Percentiles rank a stretch among this genome's conserved stretches.
Conservation (phyloP, 2,888 invertebrate species). For the Callyntrura sp. region DNA sequence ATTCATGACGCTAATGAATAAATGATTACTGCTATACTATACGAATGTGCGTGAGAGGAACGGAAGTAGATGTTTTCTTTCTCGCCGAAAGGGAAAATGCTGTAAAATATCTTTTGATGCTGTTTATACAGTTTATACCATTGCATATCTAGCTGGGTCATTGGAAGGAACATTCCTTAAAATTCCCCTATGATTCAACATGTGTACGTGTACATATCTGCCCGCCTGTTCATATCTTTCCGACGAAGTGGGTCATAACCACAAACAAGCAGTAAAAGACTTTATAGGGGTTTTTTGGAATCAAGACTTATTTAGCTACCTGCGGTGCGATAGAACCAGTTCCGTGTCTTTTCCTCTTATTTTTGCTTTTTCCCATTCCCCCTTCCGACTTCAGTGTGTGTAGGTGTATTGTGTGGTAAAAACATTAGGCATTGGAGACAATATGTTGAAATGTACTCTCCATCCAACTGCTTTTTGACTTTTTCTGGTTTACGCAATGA, state of each 20-base stretch:
- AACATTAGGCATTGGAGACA: background rate
- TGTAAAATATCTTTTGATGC: too few species aligned
- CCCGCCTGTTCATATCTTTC: too few species aligned
- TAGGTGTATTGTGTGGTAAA: background rate
- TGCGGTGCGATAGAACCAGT: constrained; percentile 63
- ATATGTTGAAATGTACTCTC: background rate
- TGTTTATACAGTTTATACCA: too few species aligned
- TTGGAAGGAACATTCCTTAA: background rate
- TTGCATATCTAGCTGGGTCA: too few species aligned
- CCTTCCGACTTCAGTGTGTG: background rate
- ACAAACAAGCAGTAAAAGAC: constrained; percentile 52
- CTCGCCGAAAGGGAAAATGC: too few species aligned
- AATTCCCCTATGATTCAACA: background rate
- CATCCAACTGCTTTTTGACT: background rate
- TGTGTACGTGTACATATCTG: too few species aligned
- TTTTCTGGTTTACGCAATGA: background rate
- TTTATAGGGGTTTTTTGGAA: constrained; percentile 53
- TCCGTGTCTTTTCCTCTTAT: background rate
- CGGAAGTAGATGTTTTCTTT: too few species aligned
- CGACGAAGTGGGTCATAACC: constrained; percentile 11
- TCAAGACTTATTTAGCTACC: constrained; percentile 65
- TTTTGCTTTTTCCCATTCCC: constrained; percentile 54
- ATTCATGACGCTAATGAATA: too few species aligned
- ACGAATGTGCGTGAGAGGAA: too few species aligned
- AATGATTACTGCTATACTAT: too few species aligned